Conservation (phyloP, 2,797 vertebrate genomes). For the Microctenopoma lineatum region DNA sequence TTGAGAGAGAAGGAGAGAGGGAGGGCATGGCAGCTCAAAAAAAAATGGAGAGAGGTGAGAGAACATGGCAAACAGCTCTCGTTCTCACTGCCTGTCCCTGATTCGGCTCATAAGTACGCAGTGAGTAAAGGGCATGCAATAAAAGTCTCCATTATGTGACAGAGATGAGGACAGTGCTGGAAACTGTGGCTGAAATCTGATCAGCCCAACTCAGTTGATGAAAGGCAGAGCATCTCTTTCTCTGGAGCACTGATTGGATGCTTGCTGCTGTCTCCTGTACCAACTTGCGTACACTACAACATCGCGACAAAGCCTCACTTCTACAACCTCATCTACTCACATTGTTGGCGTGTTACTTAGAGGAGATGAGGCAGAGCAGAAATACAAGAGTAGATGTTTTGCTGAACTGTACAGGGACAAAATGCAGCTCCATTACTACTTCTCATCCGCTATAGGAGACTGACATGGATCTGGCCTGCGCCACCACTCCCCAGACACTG, state of each 20-base stretch:
- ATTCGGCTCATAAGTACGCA: conserved; percentile 13
- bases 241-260: conserved; percentile 72
- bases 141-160: conserved; percentile 19
- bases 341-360: conserved; percentile 28
- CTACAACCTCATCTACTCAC: conserved; percentile 31
- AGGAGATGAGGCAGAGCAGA: background rate
- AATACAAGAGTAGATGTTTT: background rate
- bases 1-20: background rate
- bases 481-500: conserved; percentile 46
- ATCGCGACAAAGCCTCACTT: conserved; percentile 26
- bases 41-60: conserved; percentile 34
- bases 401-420: conserved; percentile 13
- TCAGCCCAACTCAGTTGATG: conserved; percentile 47
- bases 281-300: conserved; percentile 39
- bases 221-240: conserved; percentile 58
- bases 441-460: conserved; percentile 24
- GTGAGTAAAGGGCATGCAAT: conserved; percentile 15
- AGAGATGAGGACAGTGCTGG: conserved; percentile 35
- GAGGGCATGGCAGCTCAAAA: conserved; percentile 22
- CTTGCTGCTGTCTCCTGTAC: conserved; percentile 51
- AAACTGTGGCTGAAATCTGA: conserved; percentile 71
- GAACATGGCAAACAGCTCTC: conserved; percentile 24
- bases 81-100: background rate
- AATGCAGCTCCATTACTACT: conserved; percentile 34
- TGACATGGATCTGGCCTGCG: conserved; percentile 54